A percentile compares a stretch with the other conserved stretches of the same genome.
These are phyloP conservation scores for Operophtera brumata DNA, from an alignment of 2,888 invertebrate species.

Conservation along the genomic window DNA sequence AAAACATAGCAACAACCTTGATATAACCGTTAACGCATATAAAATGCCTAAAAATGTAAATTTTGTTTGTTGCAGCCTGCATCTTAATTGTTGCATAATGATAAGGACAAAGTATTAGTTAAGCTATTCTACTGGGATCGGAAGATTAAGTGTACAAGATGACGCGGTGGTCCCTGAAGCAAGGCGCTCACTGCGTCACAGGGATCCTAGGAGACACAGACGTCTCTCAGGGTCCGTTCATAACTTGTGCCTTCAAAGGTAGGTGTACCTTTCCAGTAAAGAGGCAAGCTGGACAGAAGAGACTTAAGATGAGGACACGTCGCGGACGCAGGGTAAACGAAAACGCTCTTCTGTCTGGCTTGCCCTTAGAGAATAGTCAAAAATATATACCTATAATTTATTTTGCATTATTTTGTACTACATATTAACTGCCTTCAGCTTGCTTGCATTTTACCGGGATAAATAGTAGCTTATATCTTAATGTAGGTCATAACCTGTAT, in stretches of 20 bases:
- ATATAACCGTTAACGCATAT: neutral
- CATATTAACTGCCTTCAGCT: too few species aligned
- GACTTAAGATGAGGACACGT: too few species aligned
- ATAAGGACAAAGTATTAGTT: slow-evolving; percentile 22
- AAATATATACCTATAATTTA: too few species aligned
- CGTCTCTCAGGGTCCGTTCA: slow-evolving; percentile 53
- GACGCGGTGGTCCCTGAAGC: slow-evolving; percentile 52
- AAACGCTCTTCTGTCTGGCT: too few species aligned
- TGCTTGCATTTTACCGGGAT: too few species aligned
- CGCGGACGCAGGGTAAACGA: too few species aligned
- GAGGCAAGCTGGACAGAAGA: too few species aligned
- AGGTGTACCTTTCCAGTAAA: too few species aligned
- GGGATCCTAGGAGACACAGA: slow-evolving; percentile 54
- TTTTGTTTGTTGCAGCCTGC: slow-evolving; percentile 20
- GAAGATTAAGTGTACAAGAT: slow-evolving; percentile 33
- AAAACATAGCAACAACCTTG: slow-evolving; percentile 25
- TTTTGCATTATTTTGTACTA: too few species aligned
- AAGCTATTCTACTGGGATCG: slow-evolving; percentile 10
- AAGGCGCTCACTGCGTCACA: slow-evolving; percentile 53
- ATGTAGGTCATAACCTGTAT: too few species aligned
- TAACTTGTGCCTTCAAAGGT: slow-evolving; percentile 49
- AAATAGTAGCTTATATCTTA: too few species aligned
- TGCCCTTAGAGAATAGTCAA: too few species aligned
- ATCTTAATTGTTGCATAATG: slow-evolving; percentile 26
- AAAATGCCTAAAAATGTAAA: neutral